phyloP scores from a whole-genome alignment of 2,888 invertebrate genomes.

The Rhamnusium bicolor region DNA sequence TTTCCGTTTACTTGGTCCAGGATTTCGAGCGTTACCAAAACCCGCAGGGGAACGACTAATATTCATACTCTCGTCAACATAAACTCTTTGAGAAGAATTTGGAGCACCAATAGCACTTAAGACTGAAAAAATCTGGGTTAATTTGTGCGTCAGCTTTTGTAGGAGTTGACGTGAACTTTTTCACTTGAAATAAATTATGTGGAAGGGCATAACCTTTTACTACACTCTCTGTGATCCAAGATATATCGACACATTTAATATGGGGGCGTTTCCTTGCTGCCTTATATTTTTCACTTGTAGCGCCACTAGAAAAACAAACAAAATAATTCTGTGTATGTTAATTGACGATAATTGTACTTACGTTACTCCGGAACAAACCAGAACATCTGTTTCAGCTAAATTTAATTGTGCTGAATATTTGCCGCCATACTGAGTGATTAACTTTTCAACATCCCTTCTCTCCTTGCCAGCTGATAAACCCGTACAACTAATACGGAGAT shows the following conservation, averaged over 20 bases:
- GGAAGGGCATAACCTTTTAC: constrained; percentile 81
- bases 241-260: constrained; percentile 79
- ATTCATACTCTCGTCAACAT: constrained; percentile 46
- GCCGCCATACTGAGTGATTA: constrained; percentile 84
- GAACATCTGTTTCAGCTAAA: constrained; percentile 74
- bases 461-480: constrained; percentile 77
- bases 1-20: constrained; percentile 39
- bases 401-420: constrained; percentile 70
- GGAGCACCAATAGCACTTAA: constrained; percentile 69
- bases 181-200: constrained; percentile 71
- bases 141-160: constrained; percentile 72
- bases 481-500: constrained; percentile 85
- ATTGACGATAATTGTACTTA: too few relatives aligned
- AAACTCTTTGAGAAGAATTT: constrained; percentile 39
- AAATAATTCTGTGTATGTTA: too few relatives aligned
- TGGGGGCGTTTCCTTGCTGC: constrained; percentile 72
- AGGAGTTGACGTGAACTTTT: constrained; percentile 80
- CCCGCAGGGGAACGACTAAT: constrained; percentile 23
- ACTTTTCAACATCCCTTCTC: constrained; percentile 77
- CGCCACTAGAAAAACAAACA: constrained; percentile 76
- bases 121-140: constrained; percentile 71
- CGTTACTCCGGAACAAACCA: constrained; percentile 73
- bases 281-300: constrained; percentile 82
- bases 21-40: neutral
- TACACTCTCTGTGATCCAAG: constrained; percentile 88